Conservation (phyloP, 1,140 invertebrate genomes). For the Camponotus pennsylvanicus region DNA sequence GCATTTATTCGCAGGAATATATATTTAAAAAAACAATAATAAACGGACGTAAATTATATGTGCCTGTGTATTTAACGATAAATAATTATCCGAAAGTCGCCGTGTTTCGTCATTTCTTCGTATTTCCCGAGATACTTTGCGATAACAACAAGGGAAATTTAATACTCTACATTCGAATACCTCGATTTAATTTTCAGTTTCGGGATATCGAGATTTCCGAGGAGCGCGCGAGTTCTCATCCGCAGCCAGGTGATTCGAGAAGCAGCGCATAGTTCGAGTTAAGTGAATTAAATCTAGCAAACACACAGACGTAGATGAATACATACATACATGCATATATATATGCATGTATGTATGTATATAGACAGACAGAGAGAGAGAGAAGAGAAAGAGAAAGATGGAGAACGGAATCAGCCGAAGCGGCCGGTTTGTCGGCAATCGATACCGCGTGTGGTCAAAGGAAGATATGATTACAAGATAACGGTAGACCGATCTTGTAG, state of each 20-base stretch:
- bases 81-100: not conserved
- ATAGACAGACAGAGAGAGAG: not conserved
- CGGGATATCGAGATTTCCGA: slow-evolving; percentile 17
- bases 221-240: slow-evolving; percentile 73
- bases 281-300: slow-evolving; percentile 79
- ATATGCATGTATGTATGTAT: too few relatives aligned
- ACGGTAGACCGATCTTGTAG: slow-evolving; percentile 63
- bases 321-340: not conserved
- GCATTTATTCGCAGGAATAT: not conserved
- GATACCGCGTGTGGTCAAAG: slow-evolving; percentile 54
- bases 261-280: slow-evolving; percentile 64
- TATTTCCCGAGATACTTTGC: not conserved
- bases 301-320: not conserved
- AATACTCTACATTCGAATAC: not conserved
- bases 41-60: not conserved
- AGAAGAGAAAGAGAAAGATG: not conserved
- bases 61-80: not conserved
- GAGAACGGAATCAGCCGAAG: not conserved
- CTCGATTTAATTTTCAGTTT: slow-evolving; percentile 44
- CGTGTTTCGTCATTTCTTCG: not conserved
- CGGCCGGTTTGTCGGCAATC: slow-evolving; percentile 30
- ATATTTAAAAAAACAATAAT: not conserved
- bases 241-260: slow-evolving; percentile 37
- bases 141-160: not conserved
- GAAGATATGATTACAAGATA: slow-evolving; percentile 72